Base-by-base conservation (phyloP, 2,113 vertebrate species). In the Canis aureus region DNA sequence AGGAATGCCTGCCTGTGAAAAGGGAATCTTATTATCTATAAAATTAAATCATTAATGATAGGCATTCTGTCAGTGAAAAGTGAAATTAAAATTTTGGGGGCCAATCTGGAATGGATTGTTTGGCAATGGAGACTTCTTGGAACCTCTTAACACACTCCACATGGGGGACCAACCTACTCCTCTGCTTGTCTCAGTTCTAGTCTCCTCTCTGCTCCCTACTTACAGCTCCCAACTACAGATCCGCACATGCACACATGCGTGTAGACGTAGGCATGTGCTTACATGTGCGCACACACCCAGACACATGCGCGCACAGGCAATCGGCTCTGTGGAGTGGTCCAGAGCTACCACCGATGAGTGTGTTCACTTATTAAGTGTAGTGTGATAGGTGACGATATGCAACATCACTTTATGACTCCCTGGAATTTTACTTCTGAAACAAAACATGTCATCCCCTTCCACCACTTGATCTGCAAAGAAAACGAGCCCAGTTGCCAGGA, bases 221-320 rank as follows among this genome's bases (percentile, higher is more conserved):
- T 27, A 51, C 5, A 27, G 55, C n/a, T 15, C 23, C 8, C 7
- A 7, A 15, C 64, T 25, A 20, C 3, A 66, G 35, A 64, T 2
- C 1, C 10, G 20, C 9, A 20, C 15, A 60, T n/a, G 64, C 0
- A 15, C 22, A 25, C 62, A 43, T 19, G 7, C 6, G 16, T 9
- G 9, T 19, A 53, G 15, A n/a, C 8, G 51, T 11, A 60, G 17
- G 15, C 55, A 23, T 0, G 51, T 59, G 35, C 15, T 5, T 17
- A 29, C n/a, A 32, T 29, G 22, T 1, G 8, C 29, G 16, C 9
- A 4, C 38, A 43, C 11, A 23, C 23, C 73, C 12, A 15, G 38
- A 20, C 8, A 16, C 13, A 16, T 32, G 25, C 7, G 12, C 3
- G 11, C 4, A 1, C 20, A 12, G 1, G 4, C 0, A 0, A 7